These are phyloP conservation scores for Pelodiscus sinensis DNA, from an alignment of 2,113 vertebrate genomes.

Conservation along the genomic window DNA sequence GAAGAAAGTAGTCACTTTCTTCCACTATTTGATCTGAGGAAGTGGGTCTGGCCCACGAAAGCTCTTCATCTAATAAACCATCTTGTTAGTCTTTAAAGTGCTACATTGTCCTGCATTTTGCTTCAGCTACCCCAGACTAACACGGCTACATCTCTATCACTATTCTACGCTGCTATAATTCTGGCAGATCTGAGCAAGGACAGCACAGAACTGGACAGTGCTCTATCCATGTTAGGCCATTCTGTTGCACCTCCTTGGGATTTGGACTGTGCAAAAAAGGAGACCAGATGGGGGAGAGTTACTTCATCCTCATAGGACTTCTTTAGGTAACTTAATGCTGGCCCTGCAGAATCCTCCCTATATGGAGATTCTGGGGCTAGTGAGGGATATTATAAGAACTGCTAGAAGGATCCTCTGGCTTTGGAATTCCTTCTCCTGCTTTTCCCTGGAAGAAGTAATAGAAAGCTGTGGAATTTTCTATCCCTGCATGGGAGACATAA, in stretches of 20 bases:
- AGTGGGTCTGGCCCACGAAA: no score
- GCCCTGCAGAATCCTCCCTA: neutral
- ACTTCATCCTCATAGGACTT: neutral
- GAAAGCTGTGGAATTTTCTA: neutral
- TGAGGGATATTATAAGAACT: neutral
- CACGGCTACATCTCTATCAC: no score
- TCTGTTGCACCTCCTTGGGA: neutral
- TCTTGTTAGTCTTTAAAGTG: no score
- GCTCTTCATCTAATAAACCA: no score
- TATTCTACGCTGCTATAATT: neutral
- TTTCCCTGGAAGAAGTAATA: neutral
- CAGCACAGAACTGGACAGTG: rapidly evolving
- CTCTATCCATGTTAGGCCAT: neutral
- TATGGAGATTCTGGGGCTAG: neutral
- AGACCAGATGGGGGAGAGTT: neutral
- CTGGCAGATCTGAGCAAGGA: neutral
- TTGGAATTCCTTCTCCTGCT: neutral
- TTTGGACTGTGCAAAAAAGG: neutral
- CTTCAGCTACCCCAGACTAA: no score
- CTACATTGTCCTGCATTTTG: no score
- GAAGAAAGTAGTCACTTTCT: no score
- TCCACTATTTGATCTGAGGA: no score
- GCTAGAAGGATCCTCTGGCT: neutral
- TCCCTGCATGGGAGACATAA: neutral
- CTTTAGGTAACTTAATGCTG: neutral